phyloP scores from a whole-genome alignment of 2,888 invertebrate genomes.

The Mycalesis mineus region DNA sequence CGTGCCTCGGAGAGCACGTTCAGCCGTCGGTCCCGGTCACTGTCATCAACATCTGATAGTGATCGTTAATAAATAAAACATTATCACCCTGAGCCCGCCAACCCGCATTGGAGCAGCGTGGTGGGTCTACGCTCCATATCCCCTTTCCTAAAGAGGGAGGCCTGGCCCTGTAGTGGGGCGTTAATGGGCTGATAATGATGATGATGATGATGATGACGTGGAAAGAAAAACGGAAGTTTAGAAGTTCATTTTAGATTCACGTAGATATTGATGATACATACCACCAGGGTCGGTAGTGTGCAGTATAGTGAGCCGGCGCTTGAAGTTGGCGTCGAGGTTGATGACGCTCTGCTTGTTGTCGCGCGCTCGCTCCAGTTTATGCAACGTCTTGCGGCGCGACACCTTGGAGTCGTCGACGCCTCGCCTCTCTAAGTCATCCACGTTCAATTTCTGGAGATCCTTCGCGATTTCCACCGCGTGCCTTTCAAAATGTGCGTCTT shows the following conservation, averaged over 20 bases:
- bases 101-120: no score
- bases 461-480: slow-evolving; percentile 94
- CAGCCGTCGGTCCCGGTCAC: no score
- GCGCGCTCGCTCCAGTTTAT: slow-evolving; percentile 90
- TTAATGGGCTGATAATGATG: no score
- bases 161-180: no score
- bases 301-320: slow-evolving; percentile 90
- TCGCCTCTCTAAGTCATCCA: slow-evolving; percentile 88
- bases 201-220: no score
- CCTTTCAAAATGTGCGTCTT: slow-evolving; percentile 89
- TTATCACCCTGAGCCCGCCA: no score
- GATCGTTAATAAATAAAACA: no score
- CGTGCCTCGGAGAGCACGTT: no score
- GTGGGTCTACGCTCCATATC: no score
- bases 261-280: slow-evolving; percentile 31
- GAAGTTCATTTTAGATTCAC: not conserved
- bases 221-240: no score
- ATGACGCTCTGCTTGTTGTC: slow-evolving; percentile 89
- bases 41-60: no score
- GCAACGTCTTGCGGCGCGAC: slow-evolving; percentile 89
- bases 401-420: slow-evolving; percentile 84
- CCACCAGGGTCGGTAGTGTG: slow-evolving; percentile 82
- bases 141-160: no score
- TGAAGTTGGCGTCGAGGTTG: slow-evolving; percentile 95
- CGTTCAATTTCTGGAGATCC: slow-evolving; percentile 89